Base-by-base conservation (phyloP, 2,113 vertebrate species). In the Arothron firmamentum region DNA sequence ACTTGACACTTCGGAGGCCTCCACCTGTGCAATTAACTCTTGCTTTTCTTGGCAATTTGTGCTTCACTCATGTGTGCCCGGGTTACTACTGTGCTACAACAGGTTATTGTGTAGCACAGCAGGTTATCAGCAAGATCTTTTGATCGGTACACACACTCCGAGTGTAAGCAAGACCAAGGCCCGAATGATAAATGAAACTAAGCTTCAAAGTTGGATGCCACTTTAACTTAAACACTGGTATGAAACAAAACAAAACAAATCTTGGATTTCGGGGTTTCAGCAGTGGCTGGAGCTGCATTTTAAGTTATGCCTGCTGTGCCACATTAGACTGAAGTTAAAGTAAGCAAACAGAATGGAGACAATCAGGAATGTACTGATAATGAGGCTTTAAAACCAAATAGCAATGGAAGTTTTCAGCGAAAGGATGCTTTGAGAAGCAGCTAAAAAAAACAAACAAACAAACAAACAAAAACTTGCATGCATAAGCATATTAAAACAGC, bases 11-110 rank as follows among this genome's bases (percentile, higher is more conserved):
- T 12, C 4, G 34, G 34, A 38, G 34, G 34, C 11, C 11, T 38
- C 34, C 8, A 38, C 34, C 34, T 38, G 34, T 9, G 34, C 34
- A 38, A 38, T 38, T 38, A 38, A 10, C 18, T 15, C 19, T 46
- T 52, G 55, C 65, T 62, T 79, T 75, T 71, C 66, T 55, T 65
- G 34, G 34, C 34, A 38, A 12, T 38, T 12, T 11, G 9, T 3
- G 25, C 25, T 28, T 28, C 25, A 28, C 25, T 28, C 25, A 5
- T 25, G 25, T 28, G 25, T 6, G 25, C 11, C 34, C 12, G 34
- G 34, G 11, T 38, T 38, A 38, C 11, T 38, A 12, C 11, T 38
- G 34, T 38, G 2, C 11, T 38, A 38, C 34, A 2, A 38, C 34
- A 38, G 34, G 34, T 10, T 38, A 38, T 12, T 12, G 34, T 11